A percentile compares a stretch with the other conserved stretches of the same genome.
Conservation (phyloP, 2,113 vertebrate genomes). For the Urocynchramus pylzowi region DNA sequence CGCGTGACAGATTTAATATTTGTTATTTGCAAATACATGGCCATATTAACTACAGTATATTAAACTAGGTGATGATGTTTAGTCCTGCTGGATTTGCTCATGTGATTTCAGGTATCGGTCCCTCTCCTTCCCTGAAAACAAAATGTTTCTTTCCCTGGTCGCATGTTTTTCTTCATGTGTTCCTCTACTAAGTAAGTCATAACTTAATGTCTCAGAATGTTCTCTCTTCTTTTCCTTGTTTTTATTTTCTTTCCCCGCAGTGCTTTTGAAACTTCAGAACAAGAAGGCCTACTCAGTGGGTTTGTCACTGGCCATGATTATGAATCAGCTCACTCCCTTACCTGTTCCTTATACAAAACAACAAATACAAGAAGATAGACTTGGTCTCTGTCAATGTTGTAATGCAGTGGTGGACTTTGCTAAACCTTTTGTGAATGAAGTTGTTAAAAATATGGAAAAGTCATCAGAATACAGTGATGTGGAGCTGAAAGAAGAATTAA, state of each 20-base stretch:
- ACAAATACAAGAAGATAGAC: conserved; percentile 81
- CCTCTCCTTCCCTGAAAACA: background rate
- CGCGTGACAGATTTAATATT: background rate
- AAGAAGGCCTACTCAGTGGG: conserved; percentile 81
- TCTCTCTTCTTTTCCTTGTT: background rate
- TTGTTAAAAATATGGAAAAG: conserved; percentile 61
- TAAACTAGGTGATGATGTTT: background rate
- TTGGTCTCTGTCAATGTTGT: conserved; percentile 84
- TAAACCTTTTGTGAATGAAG: conserved; percentile 83
- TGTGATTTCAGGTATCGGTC: background rate
- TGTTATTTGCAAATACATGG: background rate
- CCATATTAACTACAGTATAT: background rate
- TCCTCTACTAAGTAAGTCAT: background rate
- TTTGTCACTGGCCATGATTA: conserved; percentile 80
- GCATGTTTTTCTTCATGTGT: background rate
- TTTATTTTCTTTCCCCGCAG: conserved; percentile 44
- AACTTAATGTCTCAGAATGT: background rate
- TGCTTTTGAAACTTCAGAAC: conserved; percentile 79
- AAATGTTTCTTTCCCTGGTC: background rate
- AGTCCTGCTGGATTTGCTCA: background rate
- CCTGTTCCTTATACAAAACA: conserved; percentile 88
- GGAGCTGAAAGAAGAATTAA: conserved; percentile 82
- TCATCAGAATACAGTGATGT: conserved; percentile 53
- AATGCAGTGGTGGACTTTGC: conserved; percentile 76
- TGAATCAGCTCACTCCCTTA: conserved; percentile 82